Conservation (phyloP, 2,888 invertebrate genomes). For the Clivina fossor region DNA sequence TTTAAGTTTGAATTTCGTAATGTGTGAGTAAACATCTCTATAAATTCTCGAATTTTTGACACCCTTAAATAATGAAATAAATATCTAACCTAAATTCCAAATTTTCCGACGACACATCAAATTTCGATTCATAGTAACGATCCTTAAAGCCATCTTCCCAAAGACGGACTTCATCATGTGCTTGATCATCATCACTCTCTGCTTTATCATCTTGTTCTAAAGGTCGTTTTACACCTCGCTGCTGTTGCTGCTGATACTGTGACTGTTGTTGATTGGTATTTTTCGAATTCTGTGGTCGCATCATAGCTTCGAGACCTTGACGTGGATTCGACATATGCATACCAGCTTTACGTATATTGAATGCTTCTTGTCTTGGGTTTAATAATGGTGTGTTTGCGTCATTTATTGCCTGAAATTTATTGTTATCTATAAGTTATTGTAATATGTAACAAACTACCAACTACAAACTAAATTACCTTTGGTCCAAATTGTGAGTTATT, state of each 20-base stretch:
- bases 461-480: slow-evolving; percentile 54
- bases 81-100: slow-evolving; percentile 71
- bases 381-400: slow-evolving; percentile 57
- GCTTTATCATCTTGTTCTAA: slow-evolving; percentile 51
- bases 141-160: slow-evolving; percentile 99
- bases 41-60: neutral
- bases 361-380: slow-evolving; percentile 77
- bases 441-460: neutral
- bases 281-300: slow-evolving; percentile 51
- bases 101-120: slow-evolving; percentile 75
- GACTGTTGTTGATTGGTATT: neutral
- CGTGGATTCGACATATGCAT: slow-evolving; percentile 54
- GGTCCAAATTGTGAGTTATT: slow-evolving; percentile 81
- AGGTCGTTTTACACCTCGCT: slow-evolving; percentile 59
- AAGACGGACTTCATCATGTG: slow-evolving; percentile 84
- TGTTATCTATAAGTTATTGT: neutral
- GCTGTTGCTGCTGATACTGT: slow-evolving; percentile 33
- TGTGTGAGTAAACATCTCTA: too few relatives aligned
- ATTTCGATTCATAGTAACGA: slow-evolving; percentile 95
- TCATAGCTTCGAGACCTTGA: slow-evolving; percentile 55
- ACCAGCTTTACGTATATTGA: slow-evolving; percentile 66
- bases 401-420: slow-evolving; percentile 60
- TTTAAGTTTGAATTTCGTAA: too few relatives aligned
- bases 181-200: slow-evolving; percentile 71
- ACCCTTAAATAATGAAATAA: slow-evolving; percentile 2